Conservation (phyloP, 2,113 vertebrate species). For the Eclectus roratus region DNA sequence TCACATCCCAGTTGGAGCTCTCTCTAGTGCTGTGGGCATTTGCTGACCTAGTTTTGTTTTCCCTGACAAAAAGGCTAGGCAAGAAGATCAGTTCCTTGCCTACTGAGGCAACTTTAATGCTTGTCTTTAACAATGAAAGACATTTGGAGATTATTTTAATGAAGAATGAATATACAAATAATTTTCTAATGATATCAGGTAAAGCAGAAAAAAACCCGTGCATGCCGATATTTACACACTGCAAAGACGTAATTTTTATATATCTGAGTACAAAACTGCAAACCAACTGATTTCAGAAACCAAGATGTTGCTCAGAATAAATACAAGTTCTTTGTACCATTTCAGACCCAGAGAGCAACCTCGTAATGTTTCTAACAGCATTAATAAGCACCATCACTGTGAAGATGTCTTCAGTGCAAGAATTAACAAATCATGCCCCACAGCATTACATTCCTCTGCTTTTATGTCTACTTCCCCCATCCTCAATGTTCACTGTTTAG, state of each 20-base stretch:
- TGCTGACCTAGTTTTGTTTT: slow-evolving; percentile 38
- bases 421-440: background rate
- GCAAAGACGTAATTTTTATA: background rate
- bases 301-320: background rate
- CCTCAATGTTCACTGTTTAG: background rate
- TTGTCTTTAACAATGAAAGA: background rate
- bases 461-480: background rate
- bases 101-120: background rate
- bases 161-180: background rate
- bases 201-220: background rate
- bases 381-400: background rate
- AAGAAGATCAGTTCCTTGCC: background rate
- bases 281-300: background rate
- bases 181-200: background rate
- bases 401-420: background rate
- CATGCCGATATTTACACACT: background rate
- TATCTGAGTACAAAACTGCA: background rate
- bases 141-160: background rate
- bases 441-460: background rate
- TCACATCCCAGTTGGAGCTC: slow-evolving; percentile 39
- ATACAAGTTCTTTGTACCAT: background rate
- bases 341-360: background rate
- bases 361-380: background rate
- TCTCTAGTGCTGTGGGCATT: slow-evolving; percentile 38
- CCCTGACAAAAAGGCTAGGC: background rate